Base-by-base conservation (phyloP, 2,113 vertebrate genomes). In the Toxostoma redivivum region DNA sequence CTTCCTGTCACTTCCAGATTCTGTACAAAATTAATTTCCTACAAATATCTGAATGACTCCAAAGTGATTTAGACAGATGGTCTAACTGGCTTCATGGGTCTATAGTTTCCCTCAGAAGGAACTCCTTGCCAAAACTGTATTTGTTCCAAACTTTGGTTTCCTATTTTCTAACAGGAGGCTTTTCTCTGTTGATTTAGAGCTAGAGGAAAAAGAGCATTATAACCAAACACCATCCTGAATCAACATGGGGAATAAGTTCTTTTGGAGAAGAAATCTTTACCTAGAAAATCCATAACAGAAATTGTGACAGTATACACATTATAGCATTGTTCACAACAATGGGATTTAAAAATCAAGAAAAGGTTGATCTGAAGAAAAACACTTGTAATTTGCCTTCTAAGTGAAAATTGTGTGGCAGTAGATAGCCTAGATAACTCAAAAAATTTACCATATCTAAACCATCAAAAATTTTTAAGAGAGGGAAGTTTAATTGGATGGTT, bases 121-220 rank as follows among this genome's bases (percentile, higher is more conserved):
- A 88, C 71, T 66, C 37, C 14, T 48, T 86, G 81, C 80, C 88
- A 96, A 92, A 94, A 67, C 1, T 47, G 14, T 54, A 92, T 91
- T 94, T 61, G 31, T 95, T 97, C 94, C 74, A 96, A 96, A 85
- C 56, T 30, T 94, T 90, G 31, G 33, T 64, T 95, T 95, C 50
- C 16, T 83, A 31, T 70, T 72, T 93, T 96, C 53, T 93, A 86
- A 53, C 74, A 93, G 58, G 66, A 97, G 21, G 11, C 15, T 87
- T 92, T 96, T 93, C 47, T 73, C 64, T 73, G 12, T 61, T 96
- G 74, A 87, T 96, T 91, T 94, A 84, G 48, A 85, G 50, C 24
- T 71, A 70, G 30, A 48, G 31, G 15, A 37, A 84, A 69, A 91
- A 79, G 18, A 31, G 11, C 11, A 38, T 67, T 64, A 8, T 51